Conservation (phyloP, 2,888 invertebrate species). For the Microplitis manilae region DNA sequence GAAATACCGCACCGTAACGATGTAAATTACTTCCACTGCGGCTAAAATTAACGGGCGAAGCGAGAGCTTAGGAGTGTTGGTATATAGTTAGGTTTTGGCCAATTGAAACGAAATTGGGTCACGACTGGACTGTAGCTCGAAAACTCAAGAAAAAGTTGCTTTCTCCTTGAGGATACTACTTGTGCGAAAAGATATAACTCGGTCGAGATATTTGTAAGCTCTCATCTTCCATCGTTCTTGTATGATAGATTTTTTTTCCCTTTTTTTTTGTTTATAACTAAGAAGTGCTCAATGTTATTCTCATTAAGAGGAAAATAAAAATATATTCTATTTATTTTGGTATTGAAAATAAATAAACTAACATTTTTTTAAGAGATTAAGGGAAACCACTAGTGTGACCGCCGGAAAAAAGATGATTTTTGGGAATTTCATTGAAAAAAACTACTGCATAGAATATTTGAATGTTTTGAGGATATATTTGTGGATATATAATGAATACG, state of each 20-base stretch:
- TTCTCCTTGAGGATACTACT: conserved; percentile 47
- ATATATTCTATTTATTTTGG: neutral
- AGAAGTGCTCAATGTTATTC: neutral
- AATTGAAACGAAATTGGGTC: conserved; percentile 44
- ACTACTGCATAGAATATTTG: no score
- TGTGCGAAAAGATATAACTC: conserved; percentile 18
- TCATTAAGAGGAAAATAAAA: neutral
- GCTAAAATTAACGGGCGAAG: conserved; percentile 29
- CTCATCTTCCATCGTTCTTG: conserved; percentile 1
- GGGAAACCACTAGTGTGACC: no score
- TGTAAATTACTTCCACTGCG: conserved; percentile 28
- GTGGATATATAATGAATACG: no score
- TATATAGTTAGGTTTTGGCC: conserved; percentile 15
- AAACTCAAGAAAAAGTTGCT: conserved; percentile 45
- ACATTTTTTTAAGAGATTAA: neutral
- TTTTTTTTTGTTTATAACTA: neutral
- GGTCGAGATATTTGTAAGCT: conserved; percentile 16
- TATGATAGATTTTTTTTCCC: neutral
- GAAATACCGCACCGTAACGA: conserved; percentile 6
- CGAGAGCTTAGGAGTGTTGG: conserved; percentile 1
- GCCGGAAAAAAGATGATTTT: no score
- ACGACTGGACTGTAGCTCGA: conserved; percentile 7
- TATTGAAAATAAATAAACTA: neutral
- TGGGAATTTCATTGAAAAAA: no score
- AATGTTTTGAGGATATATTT: no score